phyloP scores from a whole-genome alignment of 1,140 invertebrate genomes.

The Helicoverpa zea region DNA sequence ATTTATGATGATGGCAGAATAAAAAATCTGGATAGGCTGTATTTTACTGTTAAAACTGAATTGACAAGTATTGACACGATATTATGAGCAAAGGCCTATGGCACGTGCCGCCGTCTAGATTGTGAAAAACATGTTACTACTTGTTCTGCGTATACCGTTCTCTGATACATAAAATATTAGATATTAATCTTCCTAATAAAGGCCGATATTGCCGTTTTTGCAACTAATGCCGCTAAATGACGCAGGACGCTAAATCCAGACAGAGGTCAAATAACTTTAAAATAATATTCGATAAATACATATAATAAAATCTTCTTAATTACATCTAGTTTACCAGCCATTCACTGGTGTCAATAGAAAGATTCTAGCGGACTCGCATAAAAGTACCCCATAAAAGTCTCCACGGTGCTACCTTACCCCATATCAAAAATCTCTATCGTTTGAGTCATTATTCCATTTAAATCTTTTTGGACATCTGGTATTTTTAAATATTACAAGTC shows the following conservation, averaged over 20 bases:
- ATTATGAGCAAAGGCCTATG: too few species aligned
- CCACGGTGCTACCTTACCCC: too few species aligned
- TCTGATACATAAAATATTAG: neutral
- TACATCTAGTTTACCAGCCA: conserved; percentile 3
- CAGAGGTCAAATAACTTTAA: neutral
- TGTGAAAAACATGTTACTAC: neutral
- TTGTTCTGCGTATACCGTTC: conserved; percentile 6
- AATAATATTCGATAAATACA: conserved; percentile 18
- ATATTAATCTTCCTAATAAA: neutral
- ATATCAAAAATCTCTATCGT: too few species aligned
- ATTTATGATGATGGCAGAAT: too few species aligned
- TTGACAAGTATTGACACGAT: too few species aligned
- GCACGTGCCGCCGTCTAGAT: too few species aligned
- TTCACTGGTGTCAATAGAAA: neutral
- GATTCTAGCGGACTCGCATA: too few species aligned
- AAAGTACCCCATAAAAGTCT: neutral
- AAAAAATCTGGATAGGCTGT: too few species aligned
- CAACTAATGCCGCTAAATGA: conserved; percentile 10
- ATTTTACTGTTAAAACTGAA: too few species aligned
- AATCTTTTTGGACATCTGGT: too few species aligned
- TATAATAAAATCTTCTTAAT: neutral
- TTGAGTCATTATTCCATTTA: too few species aligned
- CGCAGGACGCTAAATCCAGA: neutral
- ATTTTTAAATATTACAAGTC: too few species aligned
- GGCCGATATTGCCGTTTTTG: conserved; percentile 1